phyloP scores from a whole-genome alignment of 2,797 vertebrate genomes.

The Pelobates cultripes region DNA sequence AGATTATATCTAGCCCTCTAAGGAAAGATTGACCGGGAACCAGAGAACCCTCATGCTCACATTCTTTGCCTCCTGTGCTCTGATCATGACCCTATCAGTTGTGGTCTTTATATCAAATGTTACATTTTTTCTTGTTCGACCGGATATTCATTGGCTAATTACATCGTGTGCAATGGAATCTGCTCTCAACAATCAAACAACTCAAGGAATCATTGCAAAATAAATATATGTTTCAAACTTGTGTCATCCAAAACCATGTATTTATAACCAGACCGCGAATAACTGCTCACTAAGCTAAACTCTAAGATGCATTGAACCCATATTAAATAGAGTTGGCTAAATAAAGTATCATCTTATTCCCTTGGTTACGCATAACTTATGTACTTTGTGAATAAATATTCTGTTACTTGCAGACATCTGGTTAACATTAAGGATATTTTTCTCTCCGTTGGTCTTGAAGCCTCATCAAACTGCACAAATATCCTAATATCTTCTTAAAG shows the following conservation, averaged over 20 bases:
- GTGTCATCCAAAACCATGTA: background rate
- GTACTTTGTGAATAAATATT: background rate
- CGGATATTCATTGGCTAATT: background rate
- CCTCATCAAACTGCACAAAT: background rate
- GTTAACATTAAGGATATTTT: constrained; percentile 23
- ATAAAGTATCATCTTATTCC: background rate
- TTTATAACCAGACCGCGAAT: background rate
- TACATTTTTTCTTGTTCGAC: background rate
- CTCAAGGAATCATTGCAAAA: background rate
- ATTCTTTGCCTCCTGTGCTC: background rate
- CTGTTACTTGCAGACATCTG: constrained; percentile 33
- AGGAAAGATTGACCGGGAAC: too few species aligned
- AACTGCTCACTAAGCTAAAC: constrained; percentile 7
- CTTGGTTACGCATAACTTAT: constrained; percentile 12
- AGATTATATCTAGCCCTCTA: too few species aligned
- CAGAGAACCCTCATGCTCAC: too few species aligned
- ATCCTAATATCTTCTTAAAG: background rate
- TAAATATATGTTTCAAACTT: background rate
- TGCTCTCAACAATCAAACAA: background rate
- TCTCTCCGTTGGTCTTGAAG: background rate
- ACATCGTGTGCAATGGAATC: background rate
- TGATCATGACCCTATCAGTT: background rate
- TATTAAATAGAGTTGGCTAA: background rate
- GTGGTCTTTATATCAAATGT: background rate
- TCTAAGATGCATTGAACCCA: background rate